Evolutionary conservation across 2,797 vertebrate genomes (phyloP).

Genomic region (Spinibarbus caldwelli): DNA sequence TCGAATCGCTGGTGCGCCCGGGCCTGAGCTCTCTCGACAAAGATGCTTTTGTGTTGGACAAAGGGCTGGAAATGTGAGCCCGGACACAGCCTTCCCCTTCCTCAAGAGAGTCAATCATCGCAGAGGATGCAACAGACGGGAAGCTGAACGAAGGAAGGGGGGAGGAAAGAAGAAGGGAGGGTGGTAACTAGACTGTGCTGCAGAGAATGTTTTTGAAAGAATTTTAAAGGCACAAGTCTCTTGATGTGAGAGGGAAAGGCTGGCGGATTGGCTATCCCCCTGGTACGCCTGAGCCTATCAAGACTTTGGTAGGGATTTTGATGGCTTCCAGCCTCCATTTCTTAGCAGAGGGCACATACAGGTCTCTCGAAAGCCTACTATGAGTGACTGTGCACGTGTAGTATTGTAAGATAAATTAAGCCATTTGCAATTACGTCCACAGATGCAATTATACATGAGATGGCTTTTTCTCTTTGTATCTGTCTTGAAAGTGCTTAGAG

Average conservation of each 20-base stretch:
- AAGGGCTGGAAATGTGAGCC: slow-evolving; percentile 76
- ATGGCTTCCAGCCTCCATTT: slow-evolving; percentile 64
- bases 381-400: neutral
- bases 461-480: neutral
- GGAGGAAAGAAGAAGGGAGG: slow-evolving; percentile 45
- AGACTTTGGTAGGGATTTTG: slow-evolving; percentile 64
- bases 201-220: slow-evolving; percentile 53
- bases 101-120: slow-evolving; percentile 79
- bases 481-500: slow-evolving; percentile 6
- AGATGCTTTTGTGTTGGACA: slow-evolving; percentile 76
- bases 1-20: slow-evolving; percentile 67
- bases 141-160: slow-evolving; percentile 47
- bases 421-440: neutral
- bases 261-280: slow-evolving; percentile 60
- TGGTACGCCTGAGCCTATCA: slow-evolving; percentile 63
- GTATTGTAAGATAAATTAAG: neutral
- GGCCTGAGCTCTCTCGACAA: slow-evolving; percentile 76
- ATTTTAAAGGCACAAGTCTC: slow-evolving; percentile 62
- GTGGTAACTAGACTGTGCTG: slow-evolving; percentile 41
- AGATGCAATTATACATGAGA: slow-evolving; percentile 2
- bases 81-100: slow-evolving; percentile 70
- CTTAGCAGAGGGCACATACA: slow-evolving; percentile 51
- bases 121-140: slow-evolving; percentile 66
- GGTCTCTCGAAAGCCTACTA: slow-evolving; percentile 53
- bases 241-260: slow-evolving; percentile 57